Base-by-base conservation (phyloP, 64 coral and sea anemone species). In the Trachythela sp. region DNA sequence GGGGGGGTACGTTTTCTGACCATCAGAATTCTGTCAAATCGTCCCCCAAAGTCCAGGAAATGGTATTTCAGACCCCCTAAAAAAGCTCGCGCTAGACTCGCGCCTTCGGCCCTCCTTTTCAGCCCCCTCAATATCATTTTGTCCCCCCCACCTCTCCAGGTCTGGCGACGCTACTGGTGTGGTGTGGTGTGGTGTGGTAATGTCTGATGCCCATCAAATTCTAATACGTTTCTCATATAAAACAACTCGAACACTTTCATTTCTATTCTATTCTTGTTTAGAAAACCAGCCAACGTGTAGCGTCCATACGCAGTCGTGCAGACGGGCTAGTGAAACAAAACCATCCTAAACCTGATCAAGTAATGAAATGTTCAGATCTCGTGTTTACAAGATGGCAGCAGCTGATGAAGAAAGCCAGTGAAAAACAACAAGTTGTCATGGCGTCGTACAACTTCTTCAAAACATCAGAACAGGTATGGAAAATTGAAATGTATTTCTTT, bases 231-330 rank as follows among this genome's bases (percentile, higher is more conserved):
- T 9, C 7, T 49, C 15, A 15, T 49, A 49, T 49, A 35, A 36
- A 80, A 34, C 75, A 13, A 80, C 34, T 15, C 34, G 27, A 13
- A 80, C 15, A 36, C 6, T 83, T 35, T 80, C 17, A 36, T 48
- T 83, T 84, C 88, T 89, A 64, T n/a, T n/a, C n/a, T n/a, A n/a
- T n/a, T n/a, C n/a, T n/a, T n/a, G n/a, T 89, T 8, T 54, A 99
- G 96, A 99, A 99, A 99, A 99, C 96, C 14, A 95, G 96, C 59
- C 96, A 99, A 54, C 94, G 96, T 83, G 96, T 94, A 9, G 92
- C 88, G 54, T 94, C 92, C 26, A 94, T 99, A 24, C 93, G 91
- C 15, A 89, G 92, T 35, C 87, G 96, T 22, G 96, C 96, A 0
- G 91, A 99, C 27, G 94, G 95, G 39, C 36, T 99, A 34, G 93